Evolutionary conservation across 2,797 vertebrate species (phyloP), one percentile per base, ranked within the genome.

Genomic region (Lacerta agilis): DNA sequence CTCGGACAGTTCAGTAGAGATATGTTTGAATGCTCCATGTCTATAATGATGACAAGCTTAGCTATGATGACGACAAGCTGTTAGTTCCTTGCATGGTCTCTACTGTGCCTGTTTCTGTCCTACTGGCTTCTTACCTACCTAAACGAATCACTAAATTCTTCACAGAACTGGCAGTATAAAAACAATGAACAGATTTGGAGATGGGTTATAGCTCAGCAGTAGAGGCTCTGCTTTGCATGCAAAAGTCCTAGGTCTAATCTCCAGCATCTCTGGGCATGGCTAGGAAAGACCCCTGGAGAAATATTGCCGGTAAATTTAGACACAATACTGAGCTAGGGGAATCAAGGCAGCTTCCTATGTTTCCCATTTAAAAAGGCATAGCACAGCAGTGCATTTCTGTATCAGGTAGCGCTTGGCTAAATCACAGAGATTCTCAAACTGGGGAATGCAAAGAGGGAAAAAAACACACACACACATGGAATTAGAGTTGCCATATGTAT

Each of bases 1-100:
- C 94, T 93, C 92, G 92, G 92, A 95, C 92, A 96, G 93, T 90
- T 95, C 92, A 94, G 92, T 84, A 93, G 91, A 93, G 88, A 93
- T 93, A 91, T 81, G 86, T 94, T 94, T 94, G 95, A 93, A 94
- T 93, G 92, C 89, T 91, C 94, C 91, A 27, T 38, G 90, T 92
- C 92, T 90, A 94, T 93, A 94, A 92, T 90, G 93, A 83, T 49
- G 87, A 86, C 88, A 94, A 94, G 87, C 92, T 86, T 89, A 91
- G 92, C 86, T 93, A 90, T 93, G 88, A 87, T 55, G 71, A 25
- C 7, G 38, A 17, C 7, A 66, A 69, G n/a, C 33, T 38, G 89
- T 90, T 84, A 91, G 49, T 89, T 91, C 86, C 93, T 91, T 95
- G 89, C 90, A 77, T 91, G 79, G 27, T 89, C 67, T 93, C 82